Percentiles rank a stretch among this genome's conserved stretches.
Evolutionary conservation across 2,888 invertebrate species (phyloP).

Genomic region (Trichogramma dendrolimi): DNA sequence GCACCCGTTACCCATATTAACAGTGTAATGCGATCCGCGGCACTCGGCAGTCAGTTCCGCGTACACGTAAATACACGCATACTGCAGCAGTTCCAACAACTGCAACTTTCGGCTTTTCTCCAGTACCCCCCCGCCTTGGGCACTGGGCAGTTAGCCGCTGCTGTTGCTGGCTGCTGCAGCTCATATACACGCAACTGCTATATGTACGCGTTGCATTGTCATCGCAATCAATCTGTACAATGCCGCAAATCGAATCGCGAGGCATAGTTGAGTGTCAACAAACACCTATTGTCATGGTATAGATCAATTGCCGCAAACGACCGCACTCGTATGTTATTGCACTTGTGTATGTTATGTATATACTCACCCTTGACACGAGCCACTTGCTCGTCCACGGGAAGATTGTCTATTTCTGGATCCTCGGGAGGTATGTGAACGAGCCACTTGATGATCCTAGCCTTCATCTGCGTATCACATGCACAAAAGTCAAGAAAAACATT

Average conservation of each 20-base stretch:
- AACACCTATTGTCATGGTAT: neutral
- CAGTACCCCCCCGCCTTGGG: no score
- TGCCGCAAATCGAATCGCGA: neutral
- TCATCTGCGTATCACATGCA: slow-evolving; percentile 34
- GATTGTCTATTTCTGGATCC: slow-evolving; percentile 47
- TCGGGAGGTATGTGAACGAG: slow-evolving; percentile 55
- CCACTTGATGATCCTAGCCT: slow-evolving; percentile 55
- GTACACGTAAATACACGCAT: no score
- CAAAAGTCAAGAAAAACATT: no score
- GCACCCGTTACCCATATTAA: no score
- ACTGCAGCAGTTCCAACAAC: no score
- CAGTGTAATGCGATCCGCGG: no score
- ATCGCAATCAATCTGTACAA: neutral
- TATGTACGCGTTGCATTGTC: neutral
- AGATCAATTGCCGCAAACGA: no score
- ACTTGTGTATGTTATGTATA: neutral
- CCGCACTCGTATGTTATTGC: neutral
- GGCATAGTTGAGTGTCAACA: neutral
- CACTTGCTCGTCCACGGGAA: slow-evolving; percentile 56
- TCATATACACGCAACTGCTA: no score
- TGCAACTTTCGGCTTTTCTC: no score
- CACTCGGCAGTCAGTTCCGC: no score
- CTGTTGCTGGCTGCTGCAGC: no score
- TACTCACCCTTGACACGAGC: slow-evolving; percentile 56
- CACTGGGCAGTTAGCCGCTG: no score